These are phyloP conservation scores for Pampus argenteus DNA, from an alignment of 2,797 vertebrate genomes.

Conservation along the genomic window DNA sequence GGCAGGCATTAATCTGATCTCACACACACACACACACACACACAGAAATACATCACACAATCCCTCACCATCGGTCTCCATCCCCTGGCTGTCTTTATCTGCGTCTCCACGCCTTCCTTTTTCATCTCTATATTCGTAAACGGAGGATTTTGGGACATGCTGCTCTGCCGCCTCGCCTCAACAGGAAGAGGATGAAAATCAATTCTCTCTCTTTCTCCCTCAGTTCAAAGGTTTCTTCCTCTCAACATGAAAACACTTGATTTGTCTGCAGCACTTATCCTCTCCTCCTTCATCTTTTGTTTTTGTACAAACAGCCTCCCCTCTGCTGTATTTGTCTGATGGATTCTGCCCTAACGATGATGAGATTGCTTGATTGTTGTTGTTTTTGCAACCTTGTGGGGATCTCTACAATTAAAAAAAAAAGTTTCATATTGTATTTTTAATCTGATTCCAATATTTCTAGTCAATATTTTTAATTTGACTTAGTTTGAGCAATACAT, in stretches of 20 bases:
- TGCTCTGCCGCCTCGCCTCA: conserved; percentile 11
- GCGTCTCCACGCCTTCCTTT: conserved; percentile 30
- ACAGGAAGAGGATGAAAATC: conserved; percentile 50
- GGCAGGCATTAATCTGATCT: conserved; percentile 32
- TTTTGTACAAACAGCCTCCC: conserved; percentile 20
- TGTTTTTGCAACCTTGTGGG: not conserved
- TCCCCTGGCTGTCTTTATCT: conserved; percentile 38
- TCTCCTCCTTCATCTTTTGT: conserved; percentile 22
- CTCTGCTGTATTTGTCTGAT: conserved; percentile 2
- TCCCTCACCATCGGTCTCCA: conserved; percentile 13
- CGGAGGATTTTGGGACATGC: conserved; percentile 35
- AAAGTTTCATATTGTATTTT: not conserved
- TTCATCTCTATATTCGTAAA: conserved; percentile 41
- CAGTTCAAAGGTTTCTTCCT: conserved; percentile 56
- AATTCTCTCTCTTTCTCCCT: conserved; percentile 41
- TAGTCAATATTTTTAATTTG: not conserved
- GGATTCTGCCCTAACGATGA: not conserved
- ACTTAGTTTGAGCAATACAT: not conserved
- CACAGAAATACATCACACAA: conserved; percentile 6
- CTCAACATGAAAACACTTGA: conserved; percentile 44
- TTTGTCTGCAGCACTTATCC: conserved; percentile 28
- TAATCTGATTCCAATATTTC: not conserved
- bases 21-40: not conserved
- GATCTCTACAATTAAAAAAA: not conserved
- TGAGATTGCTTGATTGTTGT: not conserved